These are phyloP conservation scores for Harpagoxenus sublaevis DNA, from an alignment of 2,888 invertebrate species.

Conservation along the genomic window DNA sequence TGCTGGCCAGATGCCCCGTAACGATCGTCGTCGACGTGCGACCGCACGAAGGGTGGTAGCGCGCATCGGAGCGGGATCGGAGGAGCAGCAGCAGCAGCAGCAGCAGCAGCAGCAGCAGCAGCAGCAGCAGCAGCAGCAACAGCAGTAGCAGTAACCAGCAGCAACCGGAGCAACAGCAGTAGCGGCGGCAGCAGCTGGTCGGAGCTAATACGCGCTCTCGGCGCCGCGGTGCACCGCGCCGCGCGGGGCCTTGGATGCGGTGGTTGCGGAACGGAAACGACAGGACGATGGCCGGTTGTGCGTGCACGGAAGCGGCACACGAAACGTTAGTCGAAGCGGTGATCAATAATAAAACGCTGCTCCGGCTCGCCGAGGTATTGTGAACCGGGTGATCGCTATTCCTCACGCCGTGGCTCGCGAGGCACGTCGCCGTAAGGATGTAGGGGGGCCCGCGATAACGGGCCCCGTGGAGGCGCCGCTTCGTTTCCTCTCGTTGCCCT, in stretches of 20 bases:
- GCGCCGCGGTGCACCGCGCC: background rate
- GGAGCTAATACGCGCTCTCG: constrained; percentile 31
- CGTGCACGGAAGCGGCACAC: constrained; percentile 57
- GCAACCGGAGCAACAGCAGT: background rate
- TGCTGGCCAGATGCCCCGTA: constrained; percentile 23
- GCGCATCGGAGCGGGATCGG: constrained; percentile 6
- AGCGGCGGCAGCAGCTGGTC: constrained; percentile 30
- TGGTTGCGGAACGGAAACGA: constrained; percentile 56
- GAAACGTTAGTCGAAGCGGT: constrained; percentile 64
- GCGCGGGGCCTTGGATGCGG: constrained; percentile 30
- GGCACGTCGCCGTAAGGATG: constrained; percentile 70
- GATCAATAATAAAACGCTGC: constrained; percentile 72
- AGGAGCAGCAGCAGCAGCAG: background rate
- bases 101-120: background rate
- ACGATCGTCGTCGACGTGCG: constrained; percentile 36
- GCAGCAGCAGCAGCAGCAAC: background rate
- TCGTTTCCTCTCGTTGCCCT: constrained; percentile 55
- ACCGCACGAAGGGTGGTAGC: constrained; percentile 37
- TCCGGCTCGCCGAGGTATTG: constrained; percentile 58
- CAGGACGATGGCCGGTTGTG: constrained; percentile 58
- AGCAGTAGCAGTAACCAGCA: background rate
- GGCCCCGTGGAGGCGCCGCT: constrained; percentile 75
- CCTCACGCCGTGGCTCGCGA: constrained; percentile 21
- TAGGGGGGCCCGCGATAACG: constrained; percentile 72
- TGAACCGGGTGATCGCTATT: constrained; percentile 63